phyloP scores from a whole-genome alignment of 23 tunicate species.

The Trididemnum clinides region DNA sequence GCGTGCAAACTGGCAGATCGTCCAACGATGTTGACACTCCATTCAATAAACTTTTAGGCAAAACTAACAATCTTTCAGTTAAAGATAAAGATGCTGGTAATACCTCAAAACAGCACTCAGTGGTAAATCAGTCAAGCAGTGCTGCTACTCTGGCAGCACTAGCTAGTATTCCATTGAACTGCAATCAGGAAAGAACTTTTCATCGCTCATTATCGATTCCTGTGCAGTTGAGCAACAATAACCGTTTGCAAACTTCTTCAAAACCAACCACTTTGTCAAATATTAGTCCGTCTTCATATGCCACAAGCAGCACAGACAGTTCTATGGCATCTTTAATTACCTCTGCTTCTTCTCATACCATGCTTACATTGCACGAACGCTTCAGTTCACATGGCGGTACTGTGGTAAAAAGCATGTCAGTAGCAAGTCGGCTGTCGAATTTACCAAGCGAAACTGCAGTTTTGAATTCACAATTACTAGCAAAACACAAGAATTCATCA shows the following conservation, averaged over 20 bases:
- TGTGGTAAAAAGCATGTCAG: slow-evolving; percentile 40
- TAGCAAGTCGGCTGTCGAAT: slow-evolving; percentile 27
- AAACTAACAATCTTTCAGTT: neutral
- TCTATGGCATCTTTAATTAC: neutral
- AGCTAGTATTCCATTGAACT: neutral
- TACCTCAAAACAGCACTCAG: neutral
- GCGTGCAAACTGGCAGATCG: neutral
- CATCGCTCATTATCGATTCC: slow-evolving; percentile 26
- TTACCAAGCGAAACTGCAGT: no score
- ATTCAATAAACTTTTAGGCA: slow-evolving; percentile 8
- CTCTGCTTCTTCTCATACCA: neutral
- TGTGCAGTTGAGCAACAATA: neutral
- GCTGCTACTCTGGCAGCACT: no score
- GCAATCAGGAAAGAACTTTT: neutral
- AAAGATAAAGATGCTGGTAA: neutral
- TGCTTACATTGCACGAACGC: slow-evolving; percentile 29
- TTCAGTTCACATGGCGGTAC: neutral
- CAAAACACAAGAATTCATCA: neutral
- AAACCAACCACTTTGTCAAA: neutral
- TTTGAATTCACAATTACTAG: no score
- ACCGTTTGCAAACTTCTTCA: neutral
- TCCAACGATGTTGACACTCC: neutral
- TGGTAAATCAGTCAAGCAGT: neutral
- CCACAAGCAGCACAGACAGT: neutral
- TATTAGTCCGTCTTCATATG: neutral